These are phyloP conservation scores for Marmota monax DNA, from an alignment of 2,113 vertebrate species.

Conservation along the genomic window DNA sequence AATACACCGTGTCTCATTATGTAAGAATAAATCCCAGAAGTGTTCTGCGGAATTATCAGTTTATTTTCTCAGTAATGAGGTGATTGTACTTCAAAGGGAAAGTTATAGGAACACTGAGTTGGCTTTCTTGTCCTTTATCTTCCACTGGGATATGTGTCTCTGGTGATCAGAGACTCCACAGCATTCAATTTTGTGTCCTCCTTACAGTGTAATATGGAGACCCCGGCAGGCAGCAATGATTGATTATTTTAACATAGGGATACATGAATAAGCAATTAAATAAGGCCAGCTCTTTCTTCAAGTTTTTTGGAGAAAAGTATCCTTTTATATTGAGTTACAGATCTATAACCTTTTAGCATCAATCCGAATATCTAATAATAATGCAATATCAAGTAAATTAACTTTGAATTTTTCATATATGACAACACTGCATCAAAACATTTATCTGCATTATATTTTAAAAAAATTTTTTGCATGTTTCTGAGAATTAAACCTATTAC, in stretches of 20 bases:
- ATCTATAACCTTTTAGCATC: slow-evolving; percentile 10
- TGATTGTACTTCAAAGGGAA: neutral
- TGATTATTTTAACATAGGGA: neutral
- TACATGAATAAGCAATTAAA: neutral
- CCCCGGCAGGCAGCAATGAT: neutral
- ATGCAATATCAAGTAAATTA: neutral
- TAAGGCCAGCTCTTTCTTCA: neutral
- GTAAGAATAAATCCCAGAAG: neutral
- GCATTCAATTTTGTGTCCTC: neutral
- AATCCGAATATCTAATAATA: neutral
- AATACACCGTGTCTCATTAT: neutral
- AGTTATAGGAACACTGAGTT: neutral
- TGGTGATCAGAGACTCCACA: neutral
- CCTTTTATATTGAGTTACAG: neutral
- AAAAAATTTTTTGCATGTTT: neutral
- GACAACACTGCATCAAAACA: neutral
- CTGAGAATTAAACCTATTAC: neutral
- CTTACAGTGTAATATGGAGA: rapidly evolving
- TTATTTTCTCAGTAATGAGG: neutral
- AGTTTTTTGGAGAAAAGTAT: neutral
- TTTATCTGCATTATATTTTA: neutral
- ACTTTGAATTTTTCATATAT: neutral
- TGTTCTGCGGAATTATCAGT: no score
- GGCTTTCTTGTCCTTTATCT: neutral
- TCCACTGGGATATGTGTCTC: neutral